Percentiles rank a stretch among this genome's conserved stretches.
phyloP scores from a whole-genome alignment of 2,888 invertebrate genomes.

The Omphaloscelis lunosa region DNA sequence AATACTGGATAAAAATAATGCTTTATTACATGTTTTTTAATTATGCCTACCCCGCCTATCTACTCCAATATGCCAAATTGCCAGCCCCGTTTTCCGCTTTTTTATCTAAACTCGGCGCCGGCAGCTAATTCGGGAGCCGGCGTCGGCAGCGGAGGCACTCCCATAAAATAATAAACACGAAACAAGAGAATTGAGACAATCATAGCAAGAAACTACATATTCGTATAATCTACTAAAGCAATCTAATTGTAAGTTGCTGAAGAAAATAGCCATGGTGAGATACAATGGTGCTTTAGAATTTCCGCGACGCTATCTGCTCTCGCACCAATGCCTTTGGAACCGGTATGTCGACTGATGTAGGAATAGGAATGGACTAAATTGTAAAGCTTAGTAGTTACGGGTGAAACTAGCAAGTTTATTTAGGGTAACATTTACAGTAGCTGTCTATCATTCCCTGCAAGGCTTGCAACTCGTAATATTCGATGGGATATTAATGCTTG shows the following conservation, averaged over 20 bases:
- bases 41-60: too few species aligned
- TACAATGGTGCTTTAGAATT: slow-evolving; percentile 51
- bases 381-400: slow-evolving; percentile 9
- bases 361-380: slow-evolving; percentile 29
- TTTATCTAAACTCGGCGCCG: too few species aligned
- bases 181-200: too few species aligned
- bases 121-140: too few species aligned
- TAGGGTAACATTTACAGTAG: not conserved
- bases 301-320: slow-evolving; percentile 48
- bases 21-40: too few species aligned
- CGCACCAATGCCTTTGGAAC: slow-evolving; percentile 48
- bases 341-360: slow-evolving; percentile 11
- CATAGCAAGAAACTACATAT: not conserved
- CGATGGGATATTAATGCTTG: not conserved
- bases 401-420: slow-evolving; percentile 6
- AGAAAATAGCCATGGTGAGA: slow-evolving; percentile 28
- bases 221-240: slow-evolving; percentile 14
- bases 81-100: too few species aligned
- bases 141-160: too few species aligned
- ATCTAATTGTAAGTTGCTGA: slow-evolving; percentile 43
- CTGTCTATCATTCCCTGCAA: not conserved
- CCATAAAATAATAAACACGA: too few species aligned
- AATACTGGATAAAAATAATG: too few species aligned
- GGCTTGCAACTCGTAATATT: not conserved
- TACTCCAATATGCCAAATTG: too few species aligned